A percentile compares a stretch with the other conserved stretches of the same genome.
Conservation (phyloP, 2,888 invertebrate genomes). For the Pardosa pseudoannulata region DNA sequence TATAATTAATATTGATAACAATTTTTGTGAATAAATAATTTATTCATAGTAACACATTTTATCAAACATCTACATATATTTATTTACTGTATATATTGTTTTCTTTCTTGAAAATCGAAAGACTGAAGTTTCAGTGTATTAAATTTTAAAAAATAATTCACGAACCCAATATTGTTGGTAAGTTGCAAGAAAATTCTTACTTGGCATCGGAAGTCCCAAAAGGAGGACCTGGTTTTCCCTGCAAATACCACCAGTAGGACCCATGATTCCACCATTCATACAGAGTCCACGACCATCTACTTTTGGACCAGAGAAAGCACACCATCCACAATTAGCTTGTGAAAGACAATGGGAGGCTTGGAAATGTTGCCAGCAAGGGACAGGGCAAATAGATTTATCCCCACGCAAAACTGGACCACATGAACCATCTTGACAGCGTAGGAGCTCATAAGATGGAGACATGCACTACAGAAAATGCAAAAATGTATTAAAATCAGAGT, state of each 20-base stretch:
- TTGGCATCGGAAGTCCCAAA: constrained; percentile 73
- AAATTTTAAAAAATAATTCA: no score
- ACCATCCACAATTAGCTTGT: constrained; percentile 96
- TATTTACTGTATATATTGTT: no score
- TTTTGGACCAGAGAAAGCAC: constrained; percentile 82
- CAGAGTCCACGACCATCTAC: constrained; percentile 85
- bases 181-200: constrained; percentile 64
- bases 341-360: constrained; percentile 92
- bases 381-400: constrained; percentile 85
- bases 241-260: constrained; percentile 74
- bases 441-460: constrained; percentile 89
- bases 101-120: no score
- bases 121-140: no score
- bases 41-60: no score
- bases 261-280: constrained; percentile 87
- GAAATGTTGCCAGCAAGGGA: constrained; percentile 87
- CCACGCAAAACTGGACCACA: constrained; percentile 89
- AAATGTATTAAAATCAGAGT: no score
- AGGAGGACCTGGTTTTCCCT: constrained; percentile 73
- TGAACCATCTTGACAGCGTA: constrained; percentile 93
- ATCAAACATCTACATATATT: no score
- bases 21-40: no score
- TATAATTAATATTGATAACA: no score
- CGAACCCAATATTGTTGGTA: no score
- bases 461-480: constrained; percentile 84